A percentile compares a stretch with the other conserved stretches of the same genome.
Conservation (phyloP, 1,140 invertebrate species). For the Parasteatoda tepidariorum region DNA sequence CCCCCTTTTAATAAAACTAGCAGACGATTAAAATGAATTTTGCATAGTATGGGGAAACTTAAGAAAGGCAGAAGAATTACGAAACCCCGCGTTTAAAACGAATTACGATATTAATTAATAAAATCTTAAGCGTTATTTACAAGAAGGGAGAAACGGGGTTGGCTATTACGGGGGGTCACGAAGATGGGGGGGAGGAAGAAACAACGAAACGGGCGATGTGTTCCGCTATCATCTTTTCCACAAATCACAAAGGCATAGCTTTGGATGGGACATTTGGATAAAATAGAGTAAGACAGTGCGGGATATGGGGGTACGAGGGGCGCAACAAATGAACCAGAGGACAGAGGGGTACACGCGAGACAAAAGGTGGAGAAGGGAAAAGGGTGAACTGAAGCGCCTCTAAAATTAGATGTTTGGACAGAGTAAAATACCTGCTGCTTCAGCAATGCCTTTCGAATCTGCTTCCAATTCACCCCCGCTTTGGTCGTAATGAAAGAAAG, state of each 20-base stretch:
- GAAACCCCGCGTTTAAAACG: conserved; percentile 2
- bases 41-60: neutral
- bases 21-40: neutral
- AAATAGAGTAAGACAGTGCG: conserved; percentile 12
- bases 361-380: too few species aligned
- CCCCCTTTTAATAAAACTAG: neutral
- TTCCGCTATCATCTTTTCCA: conserved; percentile 13
- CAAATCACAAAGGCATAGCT: conserved; percentile 35
- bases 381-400: conserved; percentile 19
- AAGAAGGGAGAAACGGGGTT: conserved; percentile 2
- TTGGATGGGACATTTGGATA: conserved; percentile 28
- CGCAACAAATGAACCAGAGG: conserved; percentile 57
- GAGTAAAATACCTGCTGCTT: conserved; percentile 55
- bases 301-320: neutral
- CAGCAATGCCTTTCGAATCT: neutral
- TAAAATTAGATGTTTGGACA: conserved; percentile 62
- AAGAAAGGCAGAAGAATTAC: neutral
- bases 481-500: conserved; percentile 51
- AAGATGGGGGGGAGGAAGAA: neutral
- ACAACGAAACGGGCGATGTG: conserved; percentile 20
- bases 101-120: conserved; percentile 52
- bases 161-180: neutral
- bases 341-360: neutral
- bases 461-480: neutral
- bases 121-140: conserved; percentile 58